Base-by-base conservation (phyloP, 2,113 vertebrate species). In the Ochotona princeps region DNA sequence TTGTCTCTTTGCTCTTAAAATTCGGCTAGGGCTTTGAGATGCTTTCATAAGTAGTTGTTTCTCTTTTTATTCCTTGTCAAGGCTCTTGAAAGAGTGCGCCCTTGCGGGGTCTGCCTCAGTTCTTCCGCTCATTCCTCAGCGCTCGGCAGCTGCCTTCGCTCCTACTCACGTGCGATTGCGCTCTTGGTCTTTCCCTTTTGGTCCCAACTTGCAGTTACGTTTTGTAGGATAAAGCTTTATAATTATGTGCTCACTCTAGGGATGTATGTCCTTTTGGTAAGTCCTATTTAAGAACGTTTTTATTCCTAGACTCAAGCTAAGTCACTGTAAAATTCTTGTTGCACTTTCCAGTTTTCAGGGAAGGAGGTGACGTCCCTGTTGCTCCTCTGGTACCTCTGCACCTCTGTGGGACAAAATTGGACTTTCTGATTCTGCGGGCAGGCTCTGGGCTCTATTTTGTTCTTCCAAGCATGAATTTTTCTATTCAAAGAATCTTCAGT, bases 181-280 rank as follows among this genome's bases (percentile, higher is more conserved):
- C 66, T 25, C 23, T 91, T 26, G 54, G 38, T 30, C 14, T 15
- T 78, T 26, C 65, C 21, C 49, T 15, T 14, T 74, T 80, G 30
- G 13, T 89, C 44, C 94, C 38, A 78, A 75, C 84, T 89, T 90
- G 25, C 1, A 88, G 38, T 44, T 49, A 76, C 18, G 76, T 54
- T 93, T 94, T 94, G 60, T 72, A 90, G 18, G 63, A 23, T 73
- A 79, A 92, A 92, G 13, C 30, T 88, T 95, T 70, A 21, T 4
- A 82, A 69, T 89, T 0, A 1, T 44, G 74, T 85, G 8, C 38
- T 1, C 0, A 25, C 38, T 89, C n/a, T 89, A 75, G 83, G 75
- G 69, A 60, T 81, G 35, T 63, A 49, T 90, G 30, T 74, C 11
- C 6, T 89, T 67, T 66, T 82, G 61, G 17, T 60, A 65, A 35